Evolutionary conservation across 1,140 invertebrate species (phyloP).

Genomic region (Pseudomyrmex gracilis): DNA sequence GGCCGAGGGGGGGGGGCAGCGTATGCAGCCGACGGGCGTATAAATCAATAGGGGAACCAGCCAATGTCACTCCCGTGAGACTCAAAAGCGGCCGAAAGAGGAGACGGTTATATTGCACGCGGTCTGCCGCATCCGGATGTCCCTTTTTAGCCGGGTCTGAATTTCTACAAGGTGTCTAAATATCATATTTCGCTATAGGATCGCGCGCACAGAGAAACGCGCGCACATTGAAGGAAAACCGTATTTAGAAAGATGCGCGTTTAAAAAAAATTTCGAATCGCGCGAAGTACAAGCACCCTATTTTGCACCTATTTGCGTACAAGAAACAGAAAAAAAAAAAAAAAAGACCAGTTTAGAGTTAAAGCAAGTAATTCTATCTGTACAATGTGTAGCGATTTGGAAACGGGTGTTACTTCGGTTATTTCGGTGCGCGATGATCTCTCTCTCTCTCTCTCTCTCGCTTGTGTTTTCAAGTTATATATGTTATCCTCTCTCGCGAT

Average conservation of each 20-base stretch:
- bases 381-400: too few relatives aligned
- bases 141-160: neutral
- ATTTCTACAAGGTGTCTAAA: neutral
- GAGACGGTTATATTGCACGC: constrained; percentile 35
- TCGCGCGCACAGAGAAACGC: neutral
- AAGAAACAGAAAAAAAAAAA: too few relatives aligned
- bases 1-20: constrained; percentile 34
- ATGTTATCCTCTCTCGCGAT: constrained; percentile 8
- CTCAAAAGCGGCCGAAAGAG: constrained; percentile 45
- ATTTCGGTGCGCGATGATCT: neutral
- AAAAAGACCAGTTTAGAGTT: too few relatives aligned
- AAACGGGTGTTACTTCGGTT: too few relatives aligned
- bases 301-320: too few relatives aligned
- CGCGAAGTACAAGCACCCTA: too few relatives aligned
- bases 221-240: too few relatives aligned
- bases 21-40: constrained; percentile 48
- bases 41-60: constrained; percentile 60
- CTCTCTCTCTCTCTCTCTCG: neutral
- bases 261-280: neutral
- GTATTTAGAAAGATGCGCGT: neutral
- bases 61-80: constrained; percentile 58
- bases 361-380: too few relatives aligned
- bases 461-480: neutral
- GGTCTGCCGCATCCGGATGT: constrained; percentile 16
- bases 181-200: neutral